These are phyloP conservation scores for Clostera curtula DNA, from an alignment of 2,888 invertebrate species.

Conservation along the genomic window DNA sequence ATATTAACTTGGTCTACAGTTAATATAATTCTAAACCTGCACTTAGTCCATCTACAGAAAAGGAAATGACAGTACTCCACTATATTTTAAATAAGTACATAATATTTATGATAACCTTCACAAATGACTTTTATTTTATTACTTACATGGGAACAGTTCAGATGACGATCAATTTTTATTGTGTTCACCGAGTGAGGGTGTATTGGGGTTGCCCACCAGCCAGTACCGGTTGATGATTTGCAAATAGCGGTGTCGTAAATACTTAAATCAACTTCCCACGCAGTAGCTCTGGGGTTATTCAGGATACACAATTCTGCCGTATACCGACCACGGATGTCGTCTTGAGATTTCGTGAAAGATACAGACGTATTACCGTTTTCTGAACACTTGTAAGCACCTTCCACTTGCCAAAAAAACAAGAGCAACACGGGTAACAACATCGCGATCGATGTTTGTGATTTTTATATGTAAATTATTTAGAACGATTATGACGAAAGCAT, in stretches of 20 bases:
- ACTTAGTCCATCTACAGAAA: too few species aligned
- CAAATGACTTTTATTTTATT: too few species aligned
- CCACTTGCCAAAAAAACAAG: conserved; percentile 19
- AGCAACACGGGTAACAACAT: conserved; percentile 27
- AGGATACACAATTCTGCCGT: conserved; percentile 34
- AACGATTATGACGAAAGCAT: too few species aligned
- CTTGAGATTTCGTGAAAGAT: conserved; percentile 24
- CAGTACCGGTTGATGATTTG: conserved; percentile 3
- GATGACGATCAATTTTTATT: conserved; percentile 12
- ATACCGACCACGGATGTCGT: conserved; percentile 38
- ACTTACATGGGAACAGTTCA: conserved; percentile 40
- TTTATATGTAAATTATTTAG: conserved; percentile 26
- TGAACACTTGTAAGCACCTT: conserved; percentile 26
- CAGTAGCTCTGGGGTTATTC: conserved; percentile 12
- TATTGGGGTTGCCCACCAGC: background rate
- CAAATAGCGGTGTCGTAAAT: conserved; percentile 9
- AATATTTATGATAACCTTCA: too few species aligned
- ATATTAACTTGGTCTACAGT: too few species aligned
- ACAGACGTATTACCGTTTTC: conserved; percentile 12
- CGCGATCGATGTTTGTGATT: conserved; percentile 13
- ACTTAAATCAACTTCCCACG: conserved; percentile 27
- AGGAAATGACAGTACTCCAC: too few species aligned
- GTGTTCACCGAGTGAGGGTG: conserved; percentile 8
- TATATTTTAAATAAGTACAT: too few species aligned
- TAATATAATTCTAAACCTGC: too few species aligned